phyloP scores from a whole-genome alignment of 2,888 invertebrate species.

The Agrochola litura region DNA sequence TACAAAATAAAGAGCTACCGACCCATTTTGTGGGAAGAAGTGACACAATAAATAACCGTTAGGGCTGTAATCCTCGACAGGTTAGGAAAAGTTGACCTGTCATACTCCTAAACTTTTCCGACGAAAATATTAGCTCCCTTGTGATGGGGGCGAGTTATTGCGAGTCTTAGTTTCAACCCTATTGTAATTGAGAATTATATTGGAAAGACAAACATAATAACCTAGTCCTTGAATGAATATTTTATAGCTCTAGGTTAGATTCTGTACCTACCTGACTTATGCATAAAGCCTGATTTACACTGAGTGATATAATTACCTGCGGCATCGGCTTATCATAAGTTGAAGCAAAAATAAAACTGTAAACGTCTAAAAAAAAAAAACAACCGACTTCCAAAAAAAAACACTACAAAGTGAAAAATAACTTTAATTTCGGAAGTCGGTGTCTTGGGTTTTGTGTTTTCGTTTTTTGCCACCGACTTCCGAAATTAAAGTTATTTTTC shows the following conservation, averaged over 20 bases:
- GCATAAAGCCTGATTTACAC: not conserved
- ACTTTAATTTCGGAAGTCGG: too few relatives aligned
- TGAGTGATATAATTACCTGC: not conserved
- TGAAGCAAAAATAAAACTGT: not conserved
- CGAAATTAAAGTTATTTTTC: too few relatives aligned
- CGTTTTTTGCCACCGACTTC: too few relatives aligned
- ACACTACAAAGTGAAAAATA: too few relatives aligned
- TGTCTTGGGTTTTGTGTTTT: too few relatives aligned
- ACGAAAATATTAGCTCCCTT: conserved; percentile 43
- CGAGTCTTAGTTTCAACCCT: conserved; percentile 19
- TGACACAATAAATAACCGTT: conserved; percentile 50
- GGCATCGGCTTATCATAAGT: not conserved
- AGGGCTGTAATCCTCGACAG: conserved; percentile 37
- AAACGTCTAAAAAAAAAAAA: too few relatives aligned
- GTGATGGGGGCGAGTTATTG: conserved; percentile 5
- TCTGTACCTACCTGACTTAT: not conserved
- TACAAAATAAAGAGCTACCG: conserved; percentile 2
- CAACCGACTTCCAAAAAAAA: too few relatives aligned
- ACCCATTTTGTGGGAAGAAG: conserved; percentile 8
- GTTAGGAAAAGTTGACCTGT: conserved; percentile 53
- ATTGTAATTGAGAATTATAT: conserved; percentile 26
- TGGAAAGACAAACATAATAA: not conserved
- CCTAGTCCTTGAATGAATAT: conserved; percentile 1
- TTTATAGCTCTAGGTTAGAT: not conserved
- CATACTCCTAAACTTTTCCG: conserved; percentile 44